phyloP scores from a whole-genome alignment of 2,888 invertebrate genomes.

The Pimpla rufipes region DNA sequence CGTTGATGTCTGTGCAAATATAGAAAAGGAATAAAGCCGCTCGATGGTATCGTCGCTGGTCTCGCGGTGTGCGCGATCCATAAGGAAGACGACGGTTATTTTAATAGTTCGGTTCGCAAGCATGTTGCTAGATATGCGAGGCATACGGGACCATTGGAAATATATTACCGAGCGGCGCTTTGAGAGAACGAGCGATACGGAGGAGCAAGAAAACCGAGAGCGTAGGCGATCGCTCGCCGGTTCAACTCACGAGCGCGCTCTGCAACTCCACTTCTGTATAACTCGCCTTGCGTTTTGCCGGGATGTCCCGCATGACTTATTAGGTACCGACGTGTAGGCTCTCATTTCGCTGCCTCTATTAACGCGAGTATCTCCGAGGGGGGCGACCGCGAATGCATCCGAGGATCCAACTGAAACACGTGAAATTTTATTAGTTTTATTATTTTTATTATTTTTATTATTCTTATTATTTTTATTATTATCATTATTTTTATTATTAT shows the following conservation, averaged over 20 bases:
- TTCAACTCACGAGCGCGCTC: slow-evolving; percentile 54
- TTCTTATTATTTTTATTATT: too few relatives aligned
- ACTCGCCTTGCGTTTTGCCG: slow-evolving; percentile 71
- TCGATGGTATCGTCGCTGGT: not conserved
- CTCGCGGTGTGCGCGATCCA: slow-evolving; percentile 60
- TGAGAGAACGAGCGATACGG: slow-evolving; percentile 71
- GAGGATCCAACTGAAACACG: not conserved
- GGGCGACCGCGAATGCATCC: not conserved
- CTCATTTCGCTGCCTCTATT: slow-evolving; percentile 75
- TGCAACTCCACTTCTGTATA: not conserved
- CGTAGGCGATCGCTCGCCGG: slow-evolving; percentile 76
- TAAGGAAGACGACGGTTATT: slow-evolving; percentile 61
- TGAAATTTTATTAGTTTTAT: not conserved
- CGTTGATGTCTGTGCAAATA: not conserved
- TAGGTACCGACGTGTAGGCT: slow-evolving; percentile 79
- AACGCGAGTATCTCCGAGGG: slow-evolving; percentile 63
- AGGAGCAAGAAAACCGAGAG: slow-evolving; percentile 57
- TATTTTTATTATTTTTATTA: slow-evolving; percentile 5
- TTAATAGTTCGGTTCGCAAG: slow-evolving; percentile 67
- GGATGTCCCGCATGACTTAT: slow-evolving; percentile 78
- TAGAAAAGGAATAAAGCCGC: not conserved
- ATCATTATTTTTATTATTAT: not conserved
- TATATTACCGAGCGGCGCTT: slow-evolving; percentile 78
- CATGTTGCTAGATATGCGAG: slow-evolving; percentile 71
- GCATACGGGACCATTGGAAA: slow-evolving; percentile 75